These are phyloP conservation scores for Oscheius onirici DNA, from an alignment of 2,888 invertebrate genomes.

Conservation along the genomic window DNA sequence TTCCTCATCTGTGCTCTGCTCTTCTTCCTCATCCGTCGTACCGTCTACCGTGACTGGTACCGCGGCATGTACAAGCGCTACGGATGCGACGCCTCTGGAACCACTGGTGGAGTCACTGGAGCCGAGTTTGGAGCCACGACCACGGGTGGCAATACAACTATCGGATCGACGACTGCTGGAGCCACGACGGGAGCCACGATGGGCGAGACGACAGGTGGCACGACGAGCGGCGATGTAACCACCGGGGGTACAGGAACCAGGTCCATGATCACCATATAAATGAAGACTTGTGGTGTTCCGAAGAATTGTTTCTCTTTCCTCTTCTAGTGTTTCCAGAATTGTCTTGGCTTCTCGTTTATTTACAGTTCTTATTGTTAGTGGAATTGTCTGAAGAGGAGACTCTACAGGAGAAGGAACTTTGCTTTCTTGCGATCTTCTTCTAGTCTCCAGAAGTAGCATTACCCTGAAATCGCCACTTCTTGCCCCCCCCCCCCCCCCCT, in stretches of 20 bases:
- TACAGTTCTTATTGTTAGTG: no score
- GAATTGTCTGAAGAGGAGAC: no score
- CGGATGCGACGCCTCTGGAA: conserved; percentile 40
- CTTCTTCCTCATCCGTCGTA: conserved; percentile 26
- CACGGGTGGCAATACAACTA: conserved; percentile 6
- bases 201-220: background rate
- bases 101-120: conserved; percentile 17
- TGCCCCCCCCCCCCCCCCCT: background rate
- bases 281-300: background rate
- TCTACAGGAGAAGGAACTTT: no score
- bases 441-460: no score
- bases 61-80: conserved; percentile 51
- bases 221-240: background rate
- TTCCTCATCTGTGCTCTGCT: background rate
- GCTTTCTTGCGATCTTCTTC: no score
- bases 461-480: no score
- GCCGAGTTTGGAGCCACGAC: conserved; percentile 14
- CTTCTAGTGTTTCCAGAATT: no score
- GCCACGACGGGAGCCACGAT: conserved; percentile 12
- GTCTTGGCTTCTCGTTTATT: no score
- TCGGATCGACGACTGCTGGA: conserved; percentile 9
- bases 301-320: no score
- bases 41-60: conserved; percentile 34
- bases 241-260: background rate
- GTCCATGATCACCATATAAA: conserved; percentile 22